A percentile compares a stretch with the other conserved stretches of the same genome.
Conservation (phyloP, 1,140 invertebrate species). For the Asbolus verrucosus region DNA sequence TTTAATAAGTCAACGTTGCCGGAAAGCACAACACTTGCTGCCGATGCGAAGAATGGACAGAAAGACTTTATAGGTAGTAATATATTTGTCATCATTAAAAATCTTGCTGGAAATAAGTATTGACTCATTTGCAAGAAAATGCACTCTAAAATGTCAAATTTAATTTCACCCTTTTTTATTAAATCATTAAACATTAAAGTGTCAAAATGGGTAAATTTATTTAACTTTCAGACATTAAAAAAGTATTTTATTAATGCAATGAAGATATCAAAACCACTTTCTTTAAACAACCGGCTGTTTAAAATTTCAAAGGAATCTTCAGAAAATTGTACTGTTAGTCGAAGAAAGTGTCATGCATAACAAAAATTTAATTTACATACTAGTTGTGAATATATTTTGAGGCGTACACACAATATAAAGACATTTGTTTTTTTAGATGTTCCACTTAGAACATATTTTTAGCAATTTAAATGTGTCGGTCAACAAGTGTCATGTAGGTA, state of each 20-base stretch:
- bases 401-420: not conserved
- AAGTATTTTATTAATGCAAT: not conserved
- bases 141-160: not conserved
- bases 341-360: slow-evolving; percentile 36
- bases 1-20: not conserved
- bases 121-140: not conserved
- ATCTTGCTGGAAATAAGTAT: slow-evolving; percentile 28
- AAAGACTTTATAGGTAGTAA: slow-evolving; percentile 12
- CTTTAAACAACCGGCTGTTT: slow-evolving; percentile 18
- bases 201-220: not conserved
- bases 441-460: too few relatives aligned
- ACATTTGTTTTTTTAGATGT: not conserved
- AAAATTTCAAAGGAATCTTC: slow-evolving; percentile 11
- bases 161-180: not conserved
- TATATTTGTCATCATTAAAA: slow-evolving; percentile 15
- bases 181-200: not conserved
- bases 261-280: slow-evolving; percentile 25
- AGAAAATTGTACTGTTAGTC: slow-evolving; percentile 37
- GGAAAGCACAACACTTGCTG: slow-evolving; percentile 17
- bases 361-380: slow-evolving; percentile 22
- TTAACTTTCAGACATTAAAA: too few relatives aligned
- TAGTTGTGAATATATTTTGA: not conserved
- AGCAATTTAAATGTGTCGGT: too few relatives aligned
- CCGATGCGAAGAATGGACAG: slow-evolving; percentile 2
- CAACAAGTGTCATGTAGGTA: too few relatives aligned